Base-by-base conservation (phyloP, 2,113 vertebrate genomes). In the Petaurus breviceps region DNA sequence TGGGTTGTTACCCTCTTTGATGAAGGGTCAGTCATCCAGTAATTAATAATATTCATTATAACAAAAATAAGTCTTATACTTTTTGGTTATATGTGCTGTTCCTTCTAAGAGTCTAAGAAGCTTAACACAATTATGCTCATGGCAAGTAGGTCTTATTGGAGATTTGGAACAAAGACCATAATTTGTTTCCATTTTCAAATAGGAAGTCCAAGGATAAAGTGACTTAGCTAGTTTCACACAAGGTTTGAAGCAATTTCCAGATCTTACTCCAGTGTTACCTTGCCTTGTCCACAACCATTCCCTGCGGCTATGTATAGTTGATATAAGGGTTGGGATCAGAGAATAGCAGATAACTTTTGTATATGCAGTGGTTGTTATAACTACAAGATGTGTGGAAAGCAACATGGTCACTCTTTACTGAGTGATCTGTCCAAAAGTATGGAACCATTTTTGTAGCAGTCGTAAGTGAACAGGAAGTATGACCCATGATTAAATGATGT, bases 81-180 rank as follows among this genome's bases (percentile, higher is more conserved):
- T 93, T 26, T 94, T 91, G 49, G 51, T 95, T 68, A 93, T 92
- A 94, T 55, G 92, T 77, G 54, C 19, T 37, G 51, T 93, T 95
- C 25, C 51, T 95, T 94, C 0, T 96, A 94, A 84, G 51, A 92
- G 5, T 49, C 90, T 25, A 89, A 91, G 93, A 54, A 50, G 92
- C 95, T 95, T 93, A 93, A 95, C 84, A 90, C 47, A 77, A 16
- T 94, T 96, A 93, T 51, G 7, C 1, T 96, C 57, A 96, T 93
- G 91, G 16, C 14, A n/a, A n/a, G 16, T 95, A 51, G 94, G 26
- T 3, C 23, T 93, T 95, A 93, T 23, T 95, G 46, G 57, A 92
- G 92, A 94, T 94, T 53, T 23, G 84, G 84, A 95, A 94, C 55
- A 53, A 92, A 46, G 94, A n/a, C 14, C 94, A 61, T 95, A 55